phyloP scores from a whole-genome alignment of 2,113 vertebrate species.

The Megaptera novaeangliae region DNA sequence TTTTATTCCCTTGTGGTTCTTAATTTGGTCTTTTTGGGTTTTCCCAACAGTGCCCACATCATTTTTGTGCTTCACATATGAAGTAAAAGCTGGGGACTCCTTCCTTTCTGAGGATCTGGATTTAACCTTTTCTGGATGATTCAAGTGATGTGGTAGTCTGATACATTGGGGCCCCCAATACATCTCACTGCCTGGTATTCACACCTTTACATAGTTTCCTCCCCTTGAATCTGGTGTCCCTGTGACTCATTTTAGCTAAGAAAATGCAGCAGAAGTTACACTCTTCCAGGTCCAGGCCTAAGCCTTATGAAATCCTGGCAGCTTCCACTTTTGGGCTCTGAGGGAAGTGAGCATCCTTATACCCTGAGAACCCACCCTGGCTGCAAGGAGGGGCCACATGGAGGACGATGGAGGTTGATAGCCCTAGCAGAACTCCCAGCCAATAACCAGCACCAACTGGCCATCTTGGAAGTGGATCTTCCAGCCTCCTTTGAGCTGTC shows the following conservation, averaged over 20 bases:
- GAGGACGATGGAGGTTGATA: neutral
- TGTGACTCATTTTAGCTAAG: neutral
- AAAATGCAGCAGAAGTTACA: neutral
- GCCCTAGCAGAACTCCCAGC: too few species aligned
- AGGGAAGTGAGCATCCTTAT: neutral
- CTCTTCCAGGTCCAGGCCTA: neutral
- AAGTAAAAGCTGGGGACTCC: too few species aligned
- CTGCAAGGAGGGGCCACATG: too few species aligned
- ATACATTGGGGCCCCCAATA: too few species aligned
- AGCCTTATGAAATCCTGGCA: neutral
- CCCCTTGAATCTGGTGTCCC: neutral
- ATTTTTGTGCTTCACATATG: neutral
- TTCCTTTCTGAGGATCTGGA: neutral
- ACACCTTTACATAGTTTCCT: neutral
- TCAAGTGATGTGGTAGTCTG: neutral
- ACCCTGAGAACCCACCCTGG: neutral
- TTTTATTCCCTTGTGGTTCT: neutral
- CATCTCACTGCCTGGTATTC: neutral
- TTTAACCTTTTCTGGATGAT: neutral
- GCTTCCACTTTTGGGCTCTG: neutral
- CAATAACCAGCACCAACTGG: fast-evolving
- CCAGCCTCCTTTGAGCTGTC: neutral
- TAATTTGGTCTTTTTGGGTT: neutral
- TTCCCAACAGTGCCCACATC: too few species aligned
- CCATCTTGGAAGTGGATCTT: neutral